Base-by-base conservation (phyloP, 2,888 invertebrate species). In the Smittia aterrima region DNA sequence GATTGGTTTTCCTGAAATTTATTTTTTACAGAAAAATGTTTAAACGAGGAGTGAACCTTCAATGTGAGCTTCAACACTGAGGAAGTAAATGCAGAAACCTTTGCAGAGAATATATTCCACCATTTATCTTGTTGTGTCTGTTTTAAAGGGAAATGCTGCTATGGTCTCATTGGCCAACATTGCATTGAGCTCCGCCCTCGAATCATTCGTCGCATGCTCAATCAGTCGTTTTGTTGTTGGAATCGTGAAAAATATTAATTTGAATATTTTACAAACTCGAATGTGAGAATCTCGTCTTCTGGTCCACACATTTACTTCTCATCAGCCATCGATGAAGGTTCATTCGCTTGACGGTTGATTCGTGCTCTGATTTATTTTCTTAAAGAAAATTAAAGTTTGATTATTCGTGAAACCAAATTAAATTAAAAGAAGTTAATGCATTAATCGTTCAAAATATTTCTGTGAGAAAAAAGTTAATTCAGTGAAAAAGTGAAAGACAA, bases 221-320 rank as follows among this genome's bases (percentile, higher is more conserved):
- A n/a, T 47, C 47, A 38, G n/a, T 47, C 16, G 9, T 38, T 38
- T 38, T 38, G 38, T 38, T 38, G 38, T 9, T 38, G 38, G 6
- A n/a, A 38, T 47, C 47, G 47, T 11, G 47, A 47, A 47, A 38
- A 32, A 66, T 32, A 27, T 64, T 66, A 18, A 66, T 32, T 25
- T 66, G 16, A 64, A 64, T 64, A 32, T 66, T 66, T 32, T 18
- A 32, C 9, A 6, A 68, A 68, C 22, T 41, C 11, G 67, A 67
- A 41, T 41, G 20, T 67, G 68, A 32, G 68, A 38, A 38, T 66
- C 32, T 32, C 32, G 32, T 18, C 40, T 66, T 38, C 40, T 25
- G 68, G 47, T 68, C 68, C 68, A 68, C 20, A 68, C 68, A 68
- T 68, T 68, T 68, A 67, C 67, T 38, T n/a, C n/a, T 67, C 67